Evolutionary conservation across 2,113 vertebrate species (phyloP), one percentile per base, ranked within the genome.

Genomic region (Strix aluco): DNA sequence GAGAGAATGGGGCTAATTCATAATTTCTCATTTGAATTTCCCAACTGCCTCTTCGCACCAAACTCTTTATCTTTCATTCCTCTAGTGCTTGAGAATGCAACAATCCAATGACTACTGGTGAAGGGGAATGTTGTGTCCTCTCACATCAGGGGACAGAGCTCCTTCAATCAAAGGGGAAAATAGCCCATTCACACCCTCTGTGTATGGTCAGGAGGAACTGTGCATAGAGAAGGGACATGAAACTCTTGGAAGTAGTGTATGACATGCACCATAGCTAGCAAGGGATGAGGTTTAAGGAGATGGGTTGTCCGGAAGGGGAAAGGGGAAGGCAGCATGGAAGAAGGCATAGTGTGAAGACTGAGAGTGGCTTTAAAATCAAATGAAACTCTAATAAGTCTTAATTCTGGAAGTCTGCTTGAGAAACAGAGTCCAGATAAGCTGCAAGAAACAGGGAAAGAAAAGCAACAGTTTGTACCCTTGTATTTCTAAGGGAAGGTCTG

Each of bases 281-380:
- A 72, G 21, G 47, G 17, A 71, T 21, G 47, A 80, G 22, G 32
- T 25, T 55, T 34, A 67, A 30, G 42, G 59, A 92, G 13, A 32
- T 51, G 47, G 23, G 30, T 67, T 86, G 21, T 49, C 78, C 6
- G 27, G 86, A 36, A 81, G 5, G 6, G 13, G n/a, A 38, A 74
- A 42, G 3, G 36, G 36, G 42, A 74, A 86, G 40, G 59, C n/a
- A 59, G 57, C 27, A 93, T 63, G 69, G 62, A 78, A 83, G 18
- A 67, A 27, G 91, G 74, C 54, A 65, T n/a, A 91, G 15, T 74
- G 72, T 94, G 61, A 44, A 95, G 70, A 58, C 11, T 89, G n/a
- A 95, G 27, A 85, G 66, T 72, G 52, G 23, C 65, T 96, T 94
- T 78, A 57, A 81, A 96, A 86, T 81, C 34, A 71, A 81, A 93